phyloP scores from a whole-genome alignment of 1,140 invertebrate species.

The Heliconius melpomene region DNA sequence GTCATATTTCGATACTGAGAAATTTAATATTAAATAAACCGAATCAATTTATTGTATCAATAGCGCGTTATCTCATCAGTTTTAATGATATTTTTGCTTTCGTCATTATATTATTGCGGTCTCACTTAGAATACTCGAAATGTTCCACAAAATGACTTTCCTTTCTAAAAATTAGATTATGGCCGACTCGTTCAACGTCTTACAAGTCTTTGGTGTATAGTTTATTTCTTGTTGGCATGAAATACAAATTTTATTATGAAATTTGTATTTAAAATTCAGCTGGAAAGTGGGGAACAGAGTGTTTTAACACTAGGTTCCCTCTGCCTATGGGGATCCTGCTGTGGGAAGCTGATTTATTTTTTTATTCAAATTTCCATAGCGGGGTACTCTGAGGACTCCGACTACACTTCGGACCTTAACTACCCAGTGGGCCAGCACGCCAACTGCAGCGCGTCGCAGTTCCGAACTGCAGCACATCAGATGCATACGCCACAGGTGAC shows the following conservation, averaged over 20 bases:
- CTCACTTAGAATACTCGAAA: neutral
- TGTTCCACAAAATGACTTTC: constrained; percentile 3
- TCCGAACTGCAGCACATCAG: constrained; percentile 88
- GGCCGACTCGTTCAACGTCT: neutral
- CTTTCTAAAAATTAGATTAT: constrained; percentile 8
- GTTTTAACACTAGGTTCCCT: too few species aligned
- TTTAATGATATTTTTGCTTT: constrained; percentile 13
- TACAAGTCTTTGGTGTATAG: neutral
- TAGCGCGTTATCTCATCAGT: neutral
- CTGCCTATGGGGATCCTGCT: too few species aligned
- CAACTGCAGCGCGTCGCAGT: constrained; percentile 93
- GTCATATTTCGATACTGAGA: neutral
- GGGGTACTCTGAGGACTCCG: constrained; percentile 94
- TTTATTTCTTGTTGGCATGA: neutral
- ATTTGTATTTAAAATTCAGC: neutral
- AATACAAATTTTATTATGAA: neutral
- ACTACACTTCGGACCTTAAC: constrained; percentile 98
- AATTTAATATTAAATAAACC: neutral
- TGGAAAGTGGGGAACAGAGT: too few species aligned
- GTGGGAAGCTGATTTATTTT: too few species aligned
- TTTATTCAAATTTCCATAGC: constrained; percentile 81
- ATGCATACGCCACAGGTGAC: constrained; percentile 85
- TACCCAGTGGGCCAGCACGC: constrained; percentile 94
- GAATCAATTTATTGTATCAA: neutral
- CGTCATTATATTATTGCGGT: neutral